A percentile compares a stretch with the other conserved stretches of the same genome.
phyloP scores from a whole-genome alignment of 2,888 invertebrate species.

The Tiliacea aurago region DNA sequence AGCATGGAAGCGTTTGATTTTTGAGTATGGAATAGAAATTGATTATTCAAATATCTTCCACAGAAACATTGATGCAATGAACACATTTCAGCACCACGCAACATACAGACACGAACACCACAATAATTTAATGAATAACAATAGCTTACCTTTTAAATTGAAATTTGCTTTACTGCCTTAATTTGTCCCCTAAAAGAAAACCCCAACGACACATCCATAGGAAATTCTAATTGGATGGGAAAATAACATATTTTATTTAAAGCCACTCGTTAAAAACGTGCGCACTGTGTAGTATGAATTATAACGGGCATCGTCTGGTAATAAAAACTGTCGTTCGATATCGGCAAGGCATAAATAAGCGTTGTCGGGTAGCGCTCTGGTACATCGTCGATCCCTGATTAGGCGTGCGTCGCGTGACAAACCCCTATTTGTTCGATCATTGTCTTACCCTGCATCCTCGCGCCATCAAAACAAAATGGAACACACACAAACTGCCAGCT shows the following conservation, averaged over 20 bases:
- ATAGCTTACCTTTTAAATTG: not conserved
- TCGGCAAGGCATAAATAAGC: conserved; percentile 87
- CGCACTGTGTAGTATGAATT: conserved; percentile 74
- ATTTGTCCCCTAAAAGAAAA: conserved; percentile 23
- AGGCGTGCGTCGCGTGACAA: conserved; percentile 86
- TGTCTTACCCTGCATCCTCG: conserved; percentile 86
- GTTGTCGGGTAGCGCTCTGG: conserved; percentile 83
- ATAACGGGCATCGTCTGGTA: conserved; percentile 74
- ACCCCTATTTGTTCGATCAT: conserved; percentile 89
- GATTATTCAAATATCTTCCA: not conserved
- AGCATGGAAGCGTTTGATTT: not conserved
- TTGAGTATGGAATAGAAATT: not conserved
- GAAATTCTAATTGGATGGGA: conserved; percentile 61
- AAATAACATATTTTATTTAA: conserved; percentile 64
- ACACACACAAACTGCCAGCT: conserved; percentile 79
- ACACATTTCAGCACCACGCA: not conserved
- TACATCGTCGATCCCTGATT: conserved; percentile 87
- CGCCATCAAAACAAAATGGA: conserved; percentile 82
- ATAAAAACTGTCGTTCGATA: conserved; percentile 85
- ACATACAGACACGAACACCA: not conserved
- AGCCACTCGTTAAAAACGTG: conserved; percentile 63
- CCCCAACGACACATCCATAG: conserved; percentile 35
- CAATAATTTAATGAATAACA: conserved; percentile 1
- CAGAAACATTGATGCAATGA: not conserved
- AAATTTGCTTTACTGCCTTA: conserved; percentile 21